Evolutionary conservation across 2,113 vertebrate species (phyloP), one percentile per base, ranked within the genome.

Genomic region (Raja brachyura): DNA sequence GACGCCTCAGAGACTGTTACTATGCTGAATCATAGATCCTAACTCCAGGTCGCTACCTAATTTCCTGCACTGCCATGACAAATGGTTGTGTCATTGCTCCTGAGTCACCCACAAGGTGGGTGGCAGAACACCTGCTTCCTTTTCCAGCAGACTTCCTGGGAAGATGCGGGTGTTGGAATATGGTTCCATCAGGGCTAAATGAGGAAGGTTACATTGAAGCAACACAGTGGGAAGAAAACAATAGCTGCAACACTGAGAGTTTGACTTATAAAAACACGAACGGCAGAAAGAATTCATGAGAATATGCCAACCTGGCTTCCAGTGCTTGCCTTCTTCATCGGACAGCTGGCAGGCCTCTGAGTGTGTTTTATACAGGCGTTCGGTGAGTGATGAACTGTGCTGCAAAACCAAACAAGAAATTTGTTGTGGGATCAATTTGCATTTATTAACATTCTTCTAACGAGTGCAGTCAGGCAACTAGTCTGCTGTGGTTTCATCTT

Each of bases 311-410:
- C 20, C n/a, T 63, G 56, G 59, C 83, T 88, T 31, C 31, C 63
- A 88, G 28, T 88, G 83, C 13, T 63, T 14, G 28, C 63, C 59
- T 88, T 31, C 59, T 88, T 33, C 81, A 63, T 16, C 31, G 59
- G 63, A 88, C 83, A 88, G 83, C 83, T 88, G 83, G 83, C 83
- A 63, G 59, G n/a, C 13, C 59, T 66, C 83, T 63, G 56, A 63
- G 25, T 63, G 25, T 63, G 0, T 31, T 88, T 88, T n/a, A 31
- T 88, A 31, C 83, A 88, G 83, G 83, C 63, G 59, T 22, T 86
- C 83, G 63, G 59, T 63, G 56, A 86, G 63, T n/a, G 25, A n/a
- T n/a, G 56, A 86, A 86, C 22, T 31, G 25, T 86, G 83, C 83
- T 81, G 25, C 11, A n/a, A 61, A 86, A 86, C 83, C 63, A 31